Conservation (phyloP, 2,113 vertebrate genomes). For the Phaethornis superciliosus region DNA sequence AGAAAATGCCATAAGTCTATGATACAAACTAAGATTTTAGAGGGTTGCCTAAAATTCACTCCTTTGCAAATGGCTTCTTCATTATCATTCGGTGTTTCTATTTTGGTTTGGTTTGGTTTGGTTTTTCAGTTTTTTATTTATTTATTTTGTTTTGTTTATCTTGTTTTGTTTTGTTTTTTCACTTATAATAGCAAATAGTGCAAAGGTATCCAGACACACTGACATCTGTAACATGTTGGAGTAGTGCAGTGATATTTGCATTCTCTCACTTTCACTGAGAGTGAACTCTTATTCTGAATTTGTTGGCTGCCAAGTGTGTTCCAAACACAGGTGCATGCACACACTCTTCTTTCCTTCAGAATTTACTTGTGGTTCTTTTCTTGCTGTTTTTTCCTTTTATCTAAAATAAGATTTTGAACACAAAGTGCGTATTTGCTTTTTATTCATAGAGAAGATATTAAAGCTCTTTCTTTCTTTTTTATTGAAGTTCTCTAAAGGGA, state of each 20-base stretch:
- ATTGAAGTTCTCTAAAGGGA: not conserved
- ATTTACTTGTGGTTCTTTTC: not conserved
- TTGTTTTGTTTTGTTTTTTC: too few relatives aligned
- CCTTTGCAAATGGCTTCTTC: too few relatives aligned
- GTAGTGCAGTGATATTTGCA: not conserved
- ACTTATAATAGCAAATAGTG: not conserved
- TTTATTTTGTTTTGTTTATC: too few relatives aligned
- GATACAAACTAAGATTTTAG: too few relatives aligned
- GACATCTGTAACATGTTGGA: too few relatives aligned
- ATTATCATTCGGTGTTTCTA: too few relatives aligned
- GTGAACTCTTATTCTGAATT: not conserved
- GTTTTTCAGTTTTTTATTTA: too few relatives aligned
- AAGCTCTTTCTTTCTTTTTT: not conserved
- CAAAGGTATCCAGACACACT: not conserved
- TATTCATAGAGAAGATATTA: accelerated
- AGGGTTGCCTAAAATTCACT: too few relatives aligned
- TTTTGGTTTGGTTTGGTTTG: too few relatives aligned
- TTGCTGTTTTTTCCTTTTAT: not conserved
- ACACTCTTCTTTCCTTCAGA: too few relatives aligned
- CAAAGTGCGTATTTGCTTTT: not conserved
- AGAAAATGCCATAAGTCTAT: too few relatives aligned
- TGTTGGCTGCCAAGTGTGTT: not conserved
- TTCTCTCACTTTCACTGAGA: not conserved
- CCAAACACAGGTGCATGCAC: not conserved
- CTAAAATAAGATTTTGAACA: not conserved